Evolutionary conservation across 2,888 invertebrate genomes (phyloP).

Genomic region (Pyrrhosoma nymphula): DNA sequence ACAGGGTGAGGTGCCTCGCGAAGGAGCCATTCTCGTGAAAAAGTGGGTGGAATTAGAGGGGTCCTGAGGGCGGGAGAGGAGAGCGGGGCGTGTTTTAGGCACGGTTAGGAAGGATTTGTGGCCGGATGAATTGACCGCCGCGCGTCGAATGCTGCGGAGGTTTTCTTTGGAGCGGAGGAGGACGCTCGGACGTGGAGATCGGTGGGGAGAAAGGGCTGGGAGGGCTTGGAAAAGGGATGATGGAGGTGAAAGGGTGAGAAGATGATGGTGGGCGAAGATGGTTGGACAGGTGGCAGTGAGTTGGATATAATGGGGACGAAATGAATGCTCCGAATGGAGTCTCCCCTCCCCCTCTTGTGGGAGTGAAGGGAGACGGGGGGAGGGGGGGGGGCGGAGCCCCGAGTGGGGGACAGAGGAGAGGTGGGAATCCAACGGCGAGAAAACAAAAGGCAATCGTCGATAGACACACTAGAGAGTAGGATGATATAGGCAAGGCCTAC

Average conservation of each 20-base stretch:
- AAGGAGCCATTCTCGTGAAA: constrained; percentile 36
- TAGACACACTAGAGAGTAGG: not conserved
- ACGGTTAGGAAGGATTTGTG: constrained; percentile 32
- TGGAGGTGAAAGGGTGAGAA: constrained; percentile 37
- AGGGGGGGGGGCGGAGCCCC: not conserved
- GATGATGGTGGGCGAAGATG: constrained; percentile 33
- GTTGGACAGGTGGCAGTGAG: constrained; percentile 63
- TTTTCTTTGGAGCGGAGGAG: constrained; percentile 1
- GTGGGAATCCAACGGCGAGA: not conserved
- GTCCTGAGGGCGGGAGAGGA: not conserved
- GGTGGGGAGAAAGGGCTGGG: not conserved
- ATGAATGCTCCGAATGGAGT: not conserved
- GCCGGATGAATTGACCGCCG: constrained; percentile 45
- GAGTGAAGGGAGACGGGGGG: no score
- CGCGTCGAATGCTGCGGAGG: constrained; percentile 47
- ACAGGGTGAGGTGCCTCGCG: constrained; percentile 44
- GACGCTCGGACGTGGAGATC: not conserved
- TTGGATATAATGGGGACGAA: constrained; percentile 52
- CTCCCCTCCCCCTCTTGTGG: not conserved
- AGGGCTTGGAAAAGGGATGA: not conserved
- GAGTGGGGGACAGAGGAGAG: not conserved
- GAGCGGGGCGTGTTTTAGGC: not conserved
- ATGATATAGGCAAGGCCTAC: not conserved
- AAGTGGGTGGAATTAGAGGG: constrained; percentile 64
- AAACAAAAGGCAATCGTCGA: constrained; percentile 45